phyloP scores from a whole-genome alignment of 2,888 invertebrate species.

The Willowsia nigromaculata region DNA sequence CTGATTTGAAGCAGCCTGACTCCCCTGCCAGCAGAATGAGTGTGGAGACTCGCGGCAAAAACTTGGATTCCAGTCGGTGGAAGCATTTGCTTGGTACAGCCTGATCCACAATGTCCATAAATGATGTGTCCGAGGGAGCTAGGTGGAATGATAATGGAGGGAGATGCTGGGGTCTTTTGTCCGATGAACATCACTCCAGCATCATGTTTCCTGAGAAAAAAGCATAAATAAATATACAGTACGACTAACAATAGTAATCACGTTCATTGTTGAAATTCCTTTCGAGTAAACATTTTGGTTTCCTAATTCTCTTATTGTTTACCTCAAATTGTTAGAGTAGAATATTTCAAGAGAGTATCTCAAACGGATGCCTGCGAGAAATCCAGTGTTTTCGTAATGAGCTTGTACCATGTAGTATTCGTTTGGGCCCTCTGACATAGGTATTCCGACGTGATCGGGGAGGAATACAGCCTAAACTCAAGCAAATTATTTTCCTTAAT shows the following conservation, averaged over 20 bases:
- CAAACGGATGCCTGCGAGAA: not conserved
- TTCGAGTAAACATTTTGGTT: too few species aligned
- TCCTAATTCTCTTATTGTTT: constrained; percentile 1
- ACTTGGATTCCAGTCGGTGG: constrained; percentile 55
- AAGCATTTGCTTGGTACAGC: constrained; percentile 51
- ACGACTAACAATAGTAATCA: too few species aligned
- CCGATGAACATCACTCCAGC: constrained; percentile 30
- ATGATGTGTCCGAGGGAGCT: constrained; percentile 32
- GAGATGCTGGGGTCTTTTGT: constrained; percentile 5
- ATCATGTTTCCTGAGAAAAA: constrained; percentile 37
- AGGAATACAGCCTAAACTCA: constrained; percentile 31
- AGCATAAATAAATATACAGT: too few species aligned
- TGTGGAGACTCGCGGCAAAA: constrained; percentile 47
- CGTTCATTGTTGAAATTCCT: too few species aligned
- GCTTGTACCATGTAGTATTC: constrained; percentile 62
- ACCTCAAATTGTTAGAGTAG: constrained; percentile 53
- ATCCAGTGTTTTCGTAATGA: constrained; percentile 62
- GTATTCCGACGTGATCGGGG: constrained; percentile 65
- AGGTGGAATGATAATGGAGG: constrained; percentile 41
- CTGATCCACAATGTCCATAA: constrained; percentile 58
- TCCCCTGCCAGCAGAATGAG: constrained; percentile 50
- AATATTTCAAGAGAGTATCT: constrained; percentile 33
- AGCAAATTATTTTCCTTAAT: too few species aligned
- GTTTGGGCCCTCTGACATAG: constrained; percentile 36
- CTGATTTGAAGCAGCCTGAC: constrained; percentile 46